Evolutionary conservation across 2,797 vertebrate species (phyloP).

Genomic region (Potorous gilbertii): DNA sequence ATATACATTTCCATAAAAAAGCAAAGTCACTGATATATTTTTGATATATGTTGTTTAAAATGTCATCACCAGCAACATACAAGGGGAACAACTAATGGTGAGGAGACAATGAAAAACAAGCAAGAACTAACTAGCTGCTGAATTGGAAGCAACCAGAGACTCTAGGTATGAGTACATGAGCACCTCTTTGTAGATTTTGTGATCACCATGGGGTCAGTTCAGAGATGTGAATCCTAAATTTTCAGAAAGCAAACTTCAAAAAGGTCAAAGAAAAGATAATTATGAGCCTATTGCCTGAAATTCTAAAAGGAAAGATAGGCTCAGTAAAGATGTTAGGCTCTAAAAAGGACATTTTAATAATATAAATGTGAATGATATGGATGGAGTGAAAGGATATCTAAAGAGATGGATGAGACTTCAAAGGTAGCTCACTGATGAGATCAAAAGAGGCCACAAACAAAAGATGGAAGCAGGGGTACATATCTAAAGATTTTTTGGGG

Average conservation of each 20-base stretch:
- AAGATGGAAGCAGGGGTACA: not conserved
- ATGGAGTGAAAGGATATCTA: not conserved
- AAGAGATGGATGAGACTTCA: not conserved
- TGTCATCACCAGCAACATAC: not conserved
- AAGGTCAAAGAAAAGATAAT: not conserved
- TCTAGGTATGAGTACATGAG: not conserved
- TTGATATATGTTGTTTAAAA: not conserved
- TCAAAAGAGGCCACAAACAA: not conserved
- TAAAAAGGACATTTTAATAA: not conserved
- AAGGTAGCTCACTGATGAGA: not conserved
- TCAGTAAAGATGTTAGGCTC: not conserved
- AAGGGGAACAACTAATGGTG: not conserved
- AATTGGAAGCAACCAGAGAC: not conserved
- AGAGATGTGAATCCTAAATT: not conserved
- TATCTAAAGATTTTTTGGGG: not conserved
- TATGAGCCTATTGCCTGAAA: not conserved
- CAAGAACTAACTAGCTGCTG: not conserved
- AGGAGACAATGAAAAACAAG: not conserved
- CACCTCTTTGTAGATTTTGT: not conserved
- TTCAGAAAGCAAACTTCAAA: not conserved
- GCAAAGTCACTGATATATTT: not conserved
- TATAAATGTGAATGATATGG: not conserved
- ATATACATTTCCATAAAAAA: not conserved
- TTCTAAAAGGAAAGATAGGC: not conserved
- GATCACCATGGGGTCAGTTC: not conserved